phyloP scores from a whole-genome alignment of 2,797 vertebrate species.

The Gobio occitaniae region DNA sequence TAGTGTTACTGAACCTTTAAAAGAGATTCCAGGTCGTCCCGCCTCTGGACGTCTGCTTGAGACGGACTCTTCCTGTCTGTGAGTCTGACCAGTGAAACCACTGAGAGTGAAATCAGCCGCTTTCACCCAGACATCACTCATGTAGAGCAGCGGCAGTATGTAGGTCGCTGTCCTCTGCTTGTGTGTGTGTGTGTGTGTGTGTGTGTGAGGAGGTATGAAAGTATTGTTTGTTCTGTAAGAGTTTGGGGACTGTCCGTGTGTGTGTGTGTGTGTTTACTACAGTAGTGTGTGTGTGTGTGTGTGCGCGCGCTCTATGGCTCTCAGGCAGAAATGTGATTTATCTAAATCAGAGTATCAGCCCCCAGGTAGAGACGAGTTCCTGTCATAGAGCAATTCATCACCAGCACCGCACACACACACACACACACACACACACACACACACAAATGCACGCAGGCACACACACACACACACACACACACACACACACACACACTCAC shows the following conservation, averaged over 20 bases:
- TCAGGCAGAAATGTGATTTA: constrained; percentile 64
- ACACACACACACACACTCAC: not conserved
- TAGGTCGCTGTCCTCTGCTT: constrained; percentile 23
- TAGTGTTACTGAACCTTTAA: not conserved
- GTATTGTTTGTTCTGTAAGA: constrained; percentile 34
- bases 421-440: not conserved
- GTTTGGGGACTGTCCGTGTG: constrained; percentile 4
- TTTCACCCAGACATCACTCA: not conserved
- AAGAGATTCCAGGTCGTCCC: not conserved
- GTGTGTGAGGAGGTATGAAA: not conserved
- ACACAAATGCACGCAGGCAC: not conserved
- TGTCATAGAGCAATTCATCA: constrained; percentile 73
- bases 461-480: not conserved
- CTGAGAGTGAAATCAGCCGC: not conserved
- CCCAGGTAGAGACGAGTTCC: constrained; percentile 64
- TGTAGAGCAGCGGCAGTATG: not conserved
- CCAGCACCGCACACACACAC: constrained; percentile 50
- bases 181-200: not conserved
- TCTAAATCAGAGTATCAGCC: constrained; percentile 70
- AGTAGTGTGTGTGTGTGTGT: constrained; percentile 1
- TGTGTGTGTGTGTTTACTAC: constrained; percentile 5
- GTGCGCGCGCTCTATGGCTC: not conserved
- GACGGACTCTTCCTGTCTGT: not conserved
- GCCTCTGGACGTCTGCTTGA: not conserved
- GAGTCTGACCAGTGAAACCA: not conserved